These are phyloP conservation scores for Lasioglossum villosulum DNA, from an alignment of 2,888 invertebrate species.

Conservation along the genomic window DNA sequence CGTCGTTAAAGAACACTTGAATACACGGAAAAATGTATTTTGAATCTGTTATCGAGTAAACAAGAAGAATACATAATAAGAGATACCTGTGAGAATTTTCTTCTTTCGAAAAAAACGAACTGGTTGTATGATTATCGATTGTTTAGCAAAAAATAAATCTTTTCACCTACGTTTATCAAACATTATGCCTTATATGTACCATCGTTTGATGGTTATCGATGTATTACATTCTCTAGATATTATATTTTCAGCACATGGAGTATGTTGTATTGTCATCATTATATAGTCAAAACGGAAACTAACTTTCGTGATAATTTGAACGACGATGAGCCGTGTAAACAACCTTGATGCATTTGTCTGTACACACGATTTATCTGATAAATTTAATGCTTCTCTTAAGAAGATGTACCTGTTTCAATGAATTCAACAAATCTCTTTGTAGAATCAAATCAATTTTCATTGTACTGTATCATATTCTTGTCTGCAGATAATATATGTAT, in stretches of 20 bases:
- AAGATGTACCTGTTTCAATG: slow-evolving; percentile 19
- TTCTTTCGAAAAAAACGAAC: slow-evolving; percentile 35
- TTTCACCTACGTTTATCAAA: slow-evolving; percentile 52
- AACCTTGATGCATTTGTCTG: slow-evolving; percentile 62
- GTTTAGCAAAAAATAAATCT: slow-evolving; percentile 59
- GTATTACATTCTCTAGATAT: slow-evolving; percentile 54
- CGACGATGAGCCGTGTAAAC: slow-evolving; percentile 60
- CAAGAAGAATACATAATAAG: slow-evolving; percentile 34
- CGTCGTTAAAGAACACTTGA: slow-evolving; percentile 57
- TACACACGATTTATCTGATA: slow-evolving; percentile 45
- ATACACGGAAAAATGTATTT: slow-evolving; percentile 35
- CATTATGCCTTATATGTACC: slow-evolving; percentile 45
- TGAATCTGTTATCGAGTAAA: slow-evolving; percentile 39
- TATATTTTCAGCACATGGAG: slow-evolving; percentile 54
- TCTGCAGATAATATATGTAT: slow-evolving; percentile 18
- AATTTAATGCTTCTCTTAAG: slow-evolving; percentile 27
- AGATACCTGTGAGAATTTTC: slow-evolving; percentile 22
- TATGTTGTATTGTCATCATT: slow-evolving; percentile 67
- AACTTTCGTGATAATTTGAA: slow-evolving; percentile 56
- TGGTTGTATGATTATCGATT: slow-evolving; percentile 39
- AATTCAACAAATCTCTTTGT: not conserved
- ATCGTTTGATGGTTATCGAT: slow-evolving; percentile 45
- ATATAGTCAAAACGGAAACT: slow-evolving; percentile 49
- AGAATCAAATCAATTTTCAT: not conserved
- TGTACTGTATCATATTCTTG: not conserved